Base-by-base conservation (phyloP, 2,113 vertebrate genomes). In the Lethenteron reissneri region DNA sequence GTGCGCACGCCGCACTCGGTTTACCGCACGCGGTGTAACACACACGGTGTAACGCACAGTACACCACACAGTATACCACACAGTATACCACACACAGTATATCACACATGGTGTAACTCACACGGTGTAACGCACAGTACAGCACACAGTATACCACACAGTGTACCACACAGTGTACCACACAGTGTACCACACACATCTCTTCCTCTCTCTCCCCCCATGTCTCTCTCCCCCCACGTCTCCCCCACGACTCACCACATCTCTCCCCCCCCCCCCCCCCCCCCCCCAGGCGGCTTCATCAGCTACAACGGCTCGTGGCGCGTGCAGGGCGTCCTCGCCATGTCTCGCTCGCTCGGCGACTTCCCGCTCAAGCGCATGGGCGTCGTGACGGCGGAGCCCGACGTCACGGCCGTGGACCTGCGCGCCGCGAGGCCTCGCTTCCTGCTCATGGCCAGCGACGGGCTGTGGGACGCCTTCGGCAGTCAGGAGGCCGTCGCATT, bases 271-370 rank as follows among this genome's bases (percentile, higher is more conserved):
- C 25, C 25, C n/a, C n/a, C n/a, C n/a, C n/a, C n/a, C n/a, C 64
- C 64, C 9, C 25, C 71, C 57, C 56, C 77, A 99, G 94, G 94
- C 71, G 94, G 94, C 1, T 99, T 99, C 81, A 99, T 99, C 83
- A 99, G 94, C 80, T 99, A 97, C 76, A 99, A 92, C 1, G 94
- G 92, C 72, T 99, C 92, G 0, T 99, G 94, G 94, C 86, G 94
- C 0, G 94, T 99, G 10, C 94, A 99, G 81, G 94, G 94, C 70
- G 91, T 99, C 80, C 80, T 99, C 80, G 90, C 92, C 72, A 97
- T 99, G 92, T 99, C 94, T 21, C 90, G 94, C 13, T 97, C 92
- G 0, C 78, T 99, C 70, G 94, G 94, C 17, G 94, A 99, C 74
- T 99, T 96, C 77, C 91, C 92, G 0, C 84, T 99, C 76, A 99